Base-by-base conservation (phyloP, 2,888 invertebrate species). In the Dilophus febrilis region DNA sequence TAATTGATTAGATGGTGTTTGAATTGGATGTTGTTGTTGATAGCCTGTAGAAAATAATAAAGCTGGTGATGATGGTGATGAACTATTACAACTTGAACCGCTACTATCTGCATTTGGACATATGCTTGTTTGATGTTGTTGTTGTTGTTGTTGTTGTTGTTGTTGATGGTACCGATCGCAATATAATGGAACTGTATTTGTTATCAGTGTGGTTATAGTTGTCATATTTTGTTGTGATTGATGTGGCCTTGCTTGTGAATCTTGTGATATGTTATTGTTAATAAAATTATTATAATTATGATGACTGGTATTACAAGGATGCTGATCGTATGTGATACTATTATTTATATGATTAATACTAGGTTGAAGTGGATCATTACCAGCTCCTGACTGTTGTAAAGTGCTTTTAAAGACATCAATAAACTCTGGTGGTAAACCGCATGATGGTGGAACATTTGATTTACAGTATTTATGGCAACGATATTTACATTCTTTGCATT, bases 401-500 rank as follows among this genome's bases (percentile, higher is more conserved):
- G 74, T 77, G 55, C 76, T 76, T 56, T 78, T 79, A 58, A 90
- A 90, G 46, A 80, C 81, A 45, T 82, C 76, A 19, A 91, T 75
- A 48, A 83, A 75, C 57, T 83, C 85, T 12, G 74, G 74, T n/a
- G 90, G 87, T 48, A 92, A 65, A 22, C 87, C 88, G 64, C 95
- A 95, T 29, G 88, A 86, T 1, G 90, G 86, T 48, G 91, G 85
- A 48, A 90, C 92, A 67, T 85, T 86, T 37, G 77, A 74, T 53
- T 86, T 87, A 57, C 92, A 94, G 53, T 90, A 88, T 50, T 72
- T 73, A 61, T 62, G 63, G 45, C 63, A 63, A 28, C 58, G 85
- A 57, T 86, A 91, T 68, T 90, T 92, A 73, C 92, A 94, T 64
- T 91, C 90, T 59, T 82, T 90, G 63, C 92, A 94, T 64, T 85